Base-by-base conservation (phyloP, 2,888 invertebrate species). In the Glaucopsyche alexis region DNA sequence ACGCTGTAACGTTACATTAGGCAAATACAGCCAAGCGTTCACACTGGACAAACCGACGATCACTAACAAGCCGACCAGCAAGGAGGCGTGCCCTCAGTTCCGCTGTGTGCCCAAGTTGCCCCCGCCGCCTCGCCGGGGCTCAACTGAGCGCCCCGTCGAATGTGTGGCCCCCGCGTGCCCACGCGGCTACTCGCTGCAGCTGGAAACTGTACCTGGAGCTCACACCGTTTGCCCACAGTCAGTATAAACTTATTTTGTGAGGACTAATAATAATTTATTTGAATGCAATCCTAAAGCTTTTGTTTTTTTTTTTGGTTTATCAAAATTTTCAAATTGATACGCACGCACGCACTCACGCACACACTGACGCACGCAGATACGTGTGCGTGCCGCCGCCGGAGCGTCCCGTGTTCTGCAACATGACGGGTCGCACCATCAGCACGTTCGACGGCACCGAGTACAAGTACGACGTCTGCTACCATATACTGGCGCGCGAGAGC, bases 401-500 rank as follows among this genome's bases (percentile, higher is more conserved):
- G 55, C 94, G 94, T 0, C 95, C 95, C 74, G 94, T 94, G 49
- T 94, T 94, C 79, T 96, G 96, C 83, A 95, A 95, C 80, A 90
- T 97, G n/a, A 96, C 95, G 1, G 96, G 96, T 0, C 94, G 95
- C 72, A 95, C 95, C 0, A 95, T 97, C 82, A 95, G 94, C 77
- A 97, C 97, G 0, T 97, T 98, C 81, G 97, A 97, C 84, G 95
- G 95, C 16, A 92, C 94, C 0, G 95, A 96, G 81, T 97, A 95
- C 83, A 96, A 96, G 79, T 96, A 96, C 79, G 96, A 97, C 78
- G 94, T 96, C 16, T 98, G 97, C 85, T 95, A 96, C 89, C 97
- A 98, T 84, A 94, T 96, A 66, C 87, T 97, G 60, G 96, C 96
- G 0, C 91, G 96, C 74, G 96, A 97, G 84, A 93, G 95, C 79